phyloP scores from a whole-genome alignment of 2,888 invertebrate genomes.

The Macropis europaea region DNA sequence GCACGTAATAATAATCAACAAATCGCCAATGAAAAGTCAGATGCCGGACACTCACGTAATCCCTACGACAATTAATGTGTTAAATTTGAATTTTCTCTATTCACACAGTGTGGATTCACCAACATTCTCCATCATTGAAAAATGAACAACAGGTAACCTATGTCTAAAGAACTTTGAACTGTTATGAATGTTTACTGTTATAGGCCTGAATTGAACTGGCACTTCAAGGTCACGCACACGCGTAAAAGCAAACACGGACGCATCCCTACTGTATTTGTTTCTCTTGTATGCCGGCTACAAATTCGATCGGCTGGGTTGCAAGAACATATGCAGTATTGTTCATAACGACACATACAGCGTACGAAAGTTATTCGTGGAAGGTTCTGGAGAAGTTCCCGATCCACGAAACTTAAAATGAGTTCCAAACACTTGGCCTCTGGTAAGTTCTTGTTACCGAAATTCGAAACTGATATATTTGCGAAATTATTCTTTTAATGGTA shows the following conservation, averaged over 20 bases:
- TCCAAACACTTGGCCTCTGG: slow-evolving; percentile 67
- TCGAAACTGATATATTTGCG: not conserved
- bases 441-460: slow-evolving; percentile 40
- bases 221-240: no score
- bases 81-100: no score
- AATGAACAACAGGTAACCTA: not conserved
- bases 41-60: no score
- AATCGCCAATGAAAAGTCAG: no score
- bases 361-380: not conserved
- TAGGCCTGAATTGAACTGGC: no score
- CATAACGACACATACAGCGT: not conserved
- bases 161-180: slow-evolving; percentile 10
- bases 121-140: no score
- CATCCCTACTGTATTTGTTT: no score
- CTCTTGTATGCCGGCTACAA: no score
- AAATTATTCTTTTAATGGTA: not conserved
- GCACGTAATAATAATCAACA: no score
- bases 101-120: no score
- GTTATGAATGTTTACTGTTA: slow-evolving; percentile 47
- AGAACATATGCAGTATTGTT: slow-evolving; percentile 3
- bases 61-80: no score
- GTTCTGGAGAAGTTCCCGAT: not conserved
- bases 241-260: no score
- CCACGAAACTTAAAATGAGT: slow-evolving; percentile 52
- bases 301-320: slow-evolving; percentile 6